These are phyloP conservation scores for Sinocyclocheilus rhinocerous DNA, from an alignment of 2,113 vertebrate genomes.

Conservation along the genomic window DNA sequence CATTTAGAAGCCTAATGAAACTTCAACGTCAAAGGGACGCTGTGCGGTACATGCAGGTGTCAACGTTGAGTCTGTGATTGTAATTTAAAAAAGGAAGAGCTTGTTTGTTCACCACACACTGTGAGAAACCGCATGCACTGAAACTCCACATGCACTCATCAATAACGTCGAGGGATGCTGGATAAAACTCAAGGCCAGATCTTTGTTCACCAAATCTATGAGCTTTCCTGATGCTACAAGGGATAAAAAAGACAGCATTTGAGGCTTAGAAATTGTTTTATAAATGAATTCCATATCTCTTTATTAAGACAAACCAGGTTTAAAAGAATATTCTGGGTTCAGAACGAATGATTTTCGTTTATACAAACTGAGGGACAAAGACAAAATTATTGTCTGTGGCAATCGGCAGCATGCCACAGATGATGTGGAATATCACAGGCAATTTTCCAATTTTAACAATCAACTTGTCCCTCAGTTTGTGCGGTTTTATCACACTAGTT, in stretches of 20 bases:
- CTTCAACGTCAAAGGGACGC: not conserved
- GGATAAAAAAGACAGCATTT: not conserved
- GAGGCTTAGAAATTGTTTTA: not conserved
- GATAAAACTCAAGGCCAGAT: slow-evolving; percentile 30
- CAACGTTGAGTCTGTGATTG: slow-evolving; percentile 43
- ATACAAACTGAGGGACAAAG: not conserved
- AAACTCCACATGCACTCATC: slow-evolving; percentile 44
- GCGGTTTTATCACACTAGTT: not conserved
- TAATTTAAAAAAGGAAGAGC: slow-evolving; percentile 41
- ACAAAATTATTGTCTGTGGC: not conserved
- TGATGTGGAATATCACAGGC: not conserved
- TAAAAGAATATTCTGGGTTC: not conserved
- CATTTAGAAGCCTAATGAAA: not conserved
- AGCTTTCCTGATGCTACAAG: not conserved
- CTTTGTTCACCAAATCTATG: not conserved
- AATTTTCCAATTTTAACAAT: not conserved
- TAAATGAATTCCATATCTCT: slow-evolving; percentile 2
- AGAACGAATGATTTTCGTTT: not conserved
- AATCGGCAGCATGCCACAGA: not conserved
- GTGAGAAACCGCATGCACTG: slow-evolving; percentile 38
- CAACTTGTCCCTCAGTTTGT: not conserved
- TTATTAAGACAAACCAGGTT: not conserved
- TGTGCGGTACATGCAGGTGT: slow-evolving; percentile 43
- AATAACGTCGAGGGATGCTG: slow-evolving; percentile 23
- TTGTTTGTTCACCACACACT: slow-evolving; percentile 38